phyloP scores from a whole-genome alignment of 2,888 invertebrate genomes.

The Conus canariensis region DNA sequence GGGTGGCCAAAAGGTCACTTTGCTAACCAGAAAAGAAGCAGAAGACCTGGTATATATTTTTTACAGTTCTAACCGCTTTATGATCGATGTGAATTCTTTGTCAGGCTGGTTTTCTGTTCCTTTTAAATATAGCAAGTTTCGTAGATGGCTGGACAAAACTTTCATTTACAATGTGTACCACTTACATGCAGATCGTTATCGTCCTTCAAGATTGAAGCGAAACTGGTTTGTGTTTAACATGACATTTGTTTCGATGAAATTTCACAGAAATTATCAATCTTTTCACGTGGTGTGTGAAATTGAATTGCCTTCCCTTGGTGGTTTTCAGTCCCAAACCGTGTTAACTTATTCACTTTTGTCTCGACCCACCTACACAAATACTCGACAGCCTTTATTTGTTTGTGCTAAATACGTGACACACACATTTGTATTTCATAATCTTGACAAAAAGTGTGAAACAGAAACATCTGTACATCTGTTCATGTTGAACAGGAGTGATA shows the following conservation, averaged over 20 bases:
- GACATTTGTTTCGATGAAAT: no score
- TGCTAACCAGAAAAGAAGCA: neutral
- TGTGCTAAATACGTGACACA: neutral
- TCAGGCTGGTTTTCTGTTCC: neutral
- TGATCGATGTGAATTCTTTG: neutral
- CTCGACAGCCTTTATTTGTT: neutral
- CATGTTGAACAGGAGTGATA: no score
- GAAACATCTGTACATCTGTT: neutral
- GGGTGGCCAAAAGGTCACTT: neutral
- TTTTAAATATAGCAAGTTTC: neutral
- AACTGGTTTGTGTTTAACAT: no score
- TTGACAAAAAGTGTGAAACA: neutral
- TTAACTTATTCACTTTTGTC: neutral
- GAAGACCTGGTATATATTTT: neutral
- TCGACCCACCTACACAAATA: neutral
- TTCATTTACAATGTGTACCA: neutral
- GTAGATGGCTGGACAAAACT: neutral
- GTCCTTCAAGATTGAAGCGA: neutral
- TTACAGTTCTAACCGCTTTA: neutral
- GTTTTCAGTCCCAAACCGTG: neutral
- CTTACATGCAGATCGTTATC: neutral
- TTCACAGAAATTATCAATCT: neutral
- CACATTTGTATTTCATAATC: neutral
- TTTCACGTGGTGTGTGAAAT: neutral
- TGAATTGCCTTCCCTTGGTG: neutral